Conservation (phyloP, 2,113 vertebrate genomes). For the Takifugu bimaculatus region DNA sequence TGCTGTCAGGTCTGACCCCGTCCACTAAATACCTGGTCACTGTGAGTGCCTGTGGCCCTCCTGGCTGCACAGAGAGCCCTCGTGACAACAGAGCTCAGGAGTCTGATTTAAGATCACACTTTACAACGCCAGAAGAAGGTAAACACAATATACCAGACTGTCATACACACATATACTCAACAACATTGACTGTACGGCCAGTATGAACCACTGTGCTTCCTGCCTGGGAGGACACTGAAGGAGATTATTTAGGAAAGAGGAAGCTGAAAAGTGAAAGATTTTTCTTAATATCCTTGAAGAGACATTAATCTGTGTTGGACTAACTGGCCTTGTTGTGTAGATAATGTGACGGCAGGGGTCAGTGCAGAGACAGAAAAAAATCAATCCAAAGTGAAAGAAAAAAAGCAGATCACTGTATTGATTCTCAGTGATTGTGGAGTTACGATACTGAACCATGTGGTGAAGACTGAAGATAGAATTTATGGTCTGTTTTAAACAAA, state of each 20-base stretch:
- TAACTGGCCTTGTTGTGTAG: constrained; percentile 72
- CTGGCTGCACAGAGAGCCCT: constrained; percentile 84
- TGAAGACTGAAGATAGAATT: constrained; percentile 31
- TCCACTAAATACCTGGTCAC: constrained; percentile 84
- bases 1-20: constrained; percentile 83
- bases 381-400: constrained; percentile 70
- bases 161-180: constrained; percentile 76
- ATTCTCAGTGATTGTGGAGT: constrained; percentile 57
- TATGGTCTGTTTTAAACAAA: constrained; percentile 22
- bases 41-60: constrained; percentile 83
- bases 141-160: constrained; percentile 67
- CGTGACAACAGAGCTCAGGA: constrained; percentile 33
- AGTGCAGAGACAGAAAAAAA: constrained; percentile 60
- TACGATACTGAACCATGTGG: constrained; percentile 57
- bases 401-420: constrained; percentile 69
- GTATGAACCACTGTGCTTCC: constrained; percentile 7
- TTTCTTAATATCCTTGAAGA: constrained; percentile 41
- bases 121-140: constrained; percentile 95
- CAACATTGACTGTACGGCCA: constrained; percentile 19
- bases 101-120: constrained; percentile 66
- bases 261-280: constrained; percentile 27
- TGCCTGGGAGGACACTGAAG: constrained; percentile 5
- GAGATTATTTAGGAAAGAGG: constrained; percentile 12
- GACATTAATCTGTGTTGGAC: constrained; percentile 69
- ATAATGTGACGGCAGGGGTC: constrained; percentile 73